Conservation (phyloP, 2,797 vertebrate genomes). For the Ciconia nigra region DNA sequence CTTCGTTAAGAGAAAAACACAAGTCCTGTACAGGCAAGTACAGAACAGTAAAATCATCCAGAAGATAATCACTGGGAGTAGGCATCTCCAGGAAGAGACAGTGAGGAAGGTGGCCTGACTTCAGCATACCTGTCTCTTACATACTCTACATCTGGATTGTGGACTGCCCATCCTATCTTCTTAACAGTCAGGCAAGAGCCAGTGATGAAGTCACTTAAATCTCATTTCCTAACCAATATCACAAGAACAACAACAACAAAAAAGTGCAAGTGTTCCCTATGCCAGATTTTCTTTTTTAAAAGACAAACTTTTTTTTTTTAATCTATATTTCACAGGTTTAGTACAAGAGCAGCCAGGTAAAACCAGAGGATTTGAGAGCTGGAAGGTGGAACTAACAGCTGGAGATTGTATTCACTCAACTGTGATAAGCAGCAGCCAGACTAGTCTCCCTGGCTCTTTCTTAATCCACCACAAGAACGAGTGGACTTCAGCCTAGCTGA, state of each 20-base stretch:
- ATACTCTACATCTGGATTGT: background rate
- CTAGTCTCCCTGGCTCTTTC: background rate
- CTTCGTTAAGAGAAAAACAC: background rate
- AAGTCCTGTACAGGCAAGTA: background rate
- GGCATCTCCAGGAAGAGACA: background rate
- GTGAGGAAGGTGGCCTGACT: background rate
- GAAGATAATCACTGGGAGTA: background rate
- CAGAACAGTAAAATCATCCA: background rate
- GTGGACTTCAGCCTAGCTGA: background rate
- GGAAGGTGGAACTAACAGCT: slow-evolving; percentile 11
- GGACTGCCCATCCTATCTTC: background rate
- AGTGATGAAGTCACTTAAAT: background rate
- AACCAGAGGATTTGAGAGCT: background rate
- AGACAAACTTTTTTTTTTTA: background rate
- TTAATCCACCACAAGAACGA: background rate
- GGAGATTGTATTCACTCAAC: background rate
- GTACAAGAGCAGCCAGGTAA: background rate
- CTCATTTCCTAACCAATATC: background rate
- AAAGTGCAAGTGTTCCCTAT: background rate
- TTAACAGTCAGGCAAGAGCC: too few species aligned
- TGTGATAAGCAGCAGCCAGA: background rate
- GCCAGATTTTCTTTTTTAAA: background rate
- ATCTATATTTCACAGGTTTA: background rate
- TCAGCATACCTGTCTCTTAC: background rate
- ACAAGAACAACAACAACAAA: background rate